Conservation (phyloP, 2,797 vertebrate species). For the Yasuhikotakia modesta region DNA sequence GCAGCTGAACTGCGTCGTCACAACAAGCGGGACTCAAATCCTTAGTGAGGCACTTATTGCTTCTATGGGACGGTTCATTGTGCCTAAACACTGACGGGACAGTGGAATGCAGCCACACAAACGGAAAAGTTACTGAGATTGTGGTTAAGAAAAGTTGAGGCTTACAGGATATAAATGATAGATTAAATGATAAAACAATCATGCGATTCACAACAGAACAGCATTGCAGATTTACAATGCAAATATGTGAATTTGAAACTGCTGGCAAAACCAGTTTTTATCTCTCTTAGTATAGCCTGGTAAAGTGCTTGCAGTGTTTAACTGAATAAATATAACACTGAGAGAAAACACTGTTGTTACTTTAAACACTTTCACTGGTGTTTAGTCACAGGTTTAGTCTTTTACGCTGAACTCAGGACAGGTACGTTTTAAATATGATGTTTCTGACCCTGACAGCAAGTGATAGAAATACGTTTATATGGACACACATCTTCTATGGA, state of each 20-base stretch:
- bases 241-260: slow-evolving; percentile 23
- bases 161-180: slow-evolving; percentile 5
- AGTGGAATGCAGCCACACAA: slow-evolving; percentile 15
- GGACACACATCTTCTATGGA: too few relatives aligned
- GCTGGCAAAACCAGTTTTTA: slow-evolving; percentile 53
- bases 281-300: slow-evolving; percentile 33
- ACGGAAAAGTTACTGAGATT: neutral
- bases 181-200: slow-evolving; percentile 24
- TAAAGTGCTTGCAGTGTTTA: neutral
- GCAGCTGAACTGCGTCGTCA: slow-evolving; percentile 35
- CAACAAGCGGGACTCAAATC: slow-evolving; percentile 34
- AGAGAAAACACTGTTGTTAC: neutral
- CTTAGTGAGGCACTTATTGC: slow-evolving; percentile 14
- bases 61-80: slow-evolving; percentile 8
- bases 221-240: slow-evolving; percentile 29
- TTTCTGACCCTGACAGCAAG: too few relatives aligned
- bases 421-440: too few relatives aligned
- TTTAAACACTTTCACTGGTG: neutral
- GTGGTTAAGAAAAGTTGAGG: neutral
- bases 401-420: neutral
- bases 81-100: slow-evolving; percentile 3
- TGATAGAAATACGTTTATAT: too few relatives aligned
- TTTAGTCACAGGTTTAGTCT: neutral
- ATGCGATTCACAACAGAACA: neutral
- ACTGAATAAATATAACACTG: neutral